A percentile compares a stretch with the other conserved stretches of the same genome.
These are phyloP conservation scores for Anoplopoma fimbria DNA, from an alignment of 2,113 vertebrate species.

Conservation along the genomic window DNA sequence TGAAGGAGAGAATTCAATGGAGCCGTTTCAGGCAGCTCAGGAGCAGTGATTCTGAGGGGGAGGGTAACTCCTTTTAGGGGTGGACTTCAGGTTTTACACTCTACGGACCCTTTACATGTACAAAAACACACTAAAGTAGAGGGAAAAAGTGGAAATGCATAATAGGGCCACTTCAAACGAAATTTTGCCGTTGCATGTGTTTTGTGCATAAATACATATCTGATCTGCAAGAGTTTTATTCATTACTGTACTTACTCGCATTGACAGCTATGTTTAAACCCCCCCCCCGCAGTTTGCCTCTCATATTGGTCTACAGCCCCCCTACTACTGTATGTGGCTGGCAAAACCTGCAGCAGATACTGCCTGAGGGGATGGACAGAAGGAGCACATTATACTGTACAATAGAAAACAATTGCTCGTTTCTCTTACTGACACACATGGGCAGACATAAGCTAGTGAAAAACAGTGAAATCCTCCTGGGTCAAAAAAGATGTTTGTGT, in stretches of 20 bases:
- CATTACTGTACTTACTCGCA: neutral
- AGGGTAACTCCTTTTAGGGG: too few species aligned
- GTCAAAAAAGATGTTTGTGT: slow-evolving; percentile 24
- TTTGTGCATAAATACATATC: neutral
- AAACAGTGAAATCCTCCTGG: slow-evolving; percentile 50
- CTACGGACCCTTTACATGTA: too few species aligned
- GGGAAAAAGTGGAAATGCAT: too few species aligned
- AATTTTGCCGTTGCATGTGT: neutral
- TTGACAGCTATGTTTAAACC: slow-evolving; percentile 1
- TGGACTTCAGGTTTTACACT: too few species aligned
- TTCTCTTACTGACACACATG: slow-evolving; percentile 27
- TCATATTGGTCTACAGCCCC: slow-evolving; percentile 1
- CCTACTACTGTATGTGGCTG: slow-evolving; percentile 7
- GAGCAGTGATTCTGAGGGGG: too few species aligned
- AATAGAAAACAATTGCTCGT: slow-evolving; percentile 41
- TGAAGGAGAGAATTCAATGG: too few species aligned
- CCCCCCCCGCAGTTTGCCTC: neutral
- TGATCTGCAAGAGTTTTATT: neutral
- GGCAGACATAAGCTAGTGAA: slow-evolving; percentile 19
- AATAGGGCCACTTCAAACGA: too few species aligned
- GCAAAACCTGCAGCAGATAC: slow-evolving; percentile 34
- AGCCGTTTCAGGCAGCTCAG: too few species aligned
- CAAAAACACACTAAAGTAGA: too few species aligned
- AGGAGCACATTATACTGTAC: slow-evolving; percentile 37
- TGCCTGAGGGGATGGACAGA: slow-evolving; percentile 48